Evolutionary conservation across 2,113 vertebrate genomes (phyloP).

Genomic region (Boulengeromyrus knoepffleri): DNA sequence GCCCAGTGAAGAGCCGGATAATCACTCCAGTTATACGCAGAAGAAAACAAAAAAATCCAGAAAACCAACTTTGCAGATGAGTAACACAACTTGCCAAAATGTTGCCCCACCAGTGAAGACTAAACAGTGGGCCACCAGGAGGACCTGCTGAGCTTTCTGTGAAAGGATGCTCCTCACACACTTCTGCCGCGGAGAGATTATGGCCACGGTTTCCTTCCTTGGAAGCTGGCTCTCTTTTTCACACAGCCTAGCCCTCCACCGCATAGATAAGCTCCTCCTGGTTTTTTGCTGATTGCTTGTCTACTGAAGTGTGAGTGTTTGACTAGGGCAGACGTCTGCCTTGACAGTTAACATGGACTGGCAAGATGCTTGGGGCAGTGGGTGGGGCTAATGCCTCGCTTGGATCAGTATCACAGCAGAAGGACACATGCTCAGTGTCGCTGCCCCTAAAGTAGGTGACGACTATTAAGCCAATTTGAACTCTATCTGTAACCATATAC

Average conservation of each 20-base stretch:
- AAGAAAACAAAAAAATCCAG: neutral
- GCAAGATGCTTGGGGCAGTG: neutral
- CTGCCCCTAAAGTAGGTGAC: neutral
- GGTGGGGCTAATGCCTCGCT: neutral
- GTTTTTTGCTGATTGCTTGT: constrained; percentile 32
- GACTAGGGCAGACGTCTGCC: constrained; percentile 36
- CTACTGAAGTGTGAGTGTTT: constrained; percentile 26
- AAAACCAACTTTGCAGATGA: constrained; percentile 35
- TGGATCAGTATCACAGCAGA: neutral
- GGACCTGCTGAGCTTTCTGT: neutral
- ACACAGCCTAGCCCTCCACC: constrained; percentile 30
- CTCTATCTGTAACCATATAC: neutral
- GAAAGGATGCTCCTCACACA: neutral
- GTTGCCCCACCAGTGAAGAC: constrained; percentile 21
- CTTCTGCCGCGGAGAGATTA: neutral
- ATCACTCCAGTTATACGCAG: neutral
- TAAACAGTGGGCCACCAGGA: neutral
- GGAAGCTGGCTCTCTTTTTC: neutral
- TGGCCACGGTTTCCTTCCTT: neutral
- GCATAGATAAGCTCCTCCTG: constrained; percentile 33
- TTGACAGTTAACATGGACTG: constrained; percentile 1
- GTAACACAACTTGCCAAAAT: constrained; percentile 41
- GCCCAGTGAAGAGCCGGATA: neutral
- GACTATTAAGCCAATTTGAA: neutral
- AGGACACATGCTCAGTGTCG: neutral